These are phyloP conservation scores for Microplitis manilae DNA, from an alignment of 2,888 invertebrate genomes.

Conservation along the genomic window DNA sequence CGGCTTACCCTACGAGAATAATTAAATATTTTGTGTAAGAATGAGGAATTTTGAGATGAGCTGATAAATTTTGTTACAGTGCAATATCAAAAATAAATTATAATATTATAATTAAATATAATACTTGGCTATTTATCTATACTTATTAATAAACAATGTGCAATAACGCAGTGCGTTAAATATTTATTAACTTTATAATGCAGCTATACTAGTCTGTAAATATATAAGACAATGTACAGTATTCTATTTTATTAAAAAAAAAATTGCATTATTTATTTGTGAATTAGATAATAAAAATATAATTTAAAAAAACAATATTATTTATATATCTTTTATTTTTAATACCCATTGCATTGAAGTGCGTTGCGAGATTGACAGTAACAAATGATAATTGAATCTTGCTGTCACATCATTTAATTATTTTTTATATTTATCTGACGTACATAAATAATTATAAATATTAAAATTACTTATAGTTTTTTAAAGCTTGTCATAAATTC, in stretches of 20 bases:
- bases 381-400: not conserved
- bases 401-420: not conserved
- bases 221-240: not conserved
- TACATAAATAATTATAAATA: not conserved
- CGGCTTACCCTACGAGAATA: too few species aligned
- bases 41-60: not conserved
- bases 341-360: not conserved
- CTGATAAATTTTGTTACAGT: not conserved
- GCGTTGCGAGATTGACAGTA: not conserved
- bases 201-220: not conserved
- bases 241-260: not conserved
- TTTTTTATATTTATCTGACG: not conserved
- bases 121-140: not conserved
- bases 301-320: not conserved
- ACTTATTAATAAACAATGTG: not conserved
- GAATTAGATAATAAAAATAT: not conserved
- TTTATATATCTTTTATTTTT: not conserved
- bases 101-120: not conserved
- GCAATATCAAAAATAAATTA: not conserved
- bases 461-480: not conserved
- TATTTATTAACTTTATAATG: not conserved
- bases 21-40: too few species aligned
- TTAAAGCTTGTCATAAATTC: not conserved
- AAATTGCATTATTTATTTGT: not conserved
- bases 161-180: not conserved